Evolutionary conservation across 2,113 vertebrate species (phyloP), one percentile per base, ranked within the genome.

Genomic region (Conger conger): DNA sequence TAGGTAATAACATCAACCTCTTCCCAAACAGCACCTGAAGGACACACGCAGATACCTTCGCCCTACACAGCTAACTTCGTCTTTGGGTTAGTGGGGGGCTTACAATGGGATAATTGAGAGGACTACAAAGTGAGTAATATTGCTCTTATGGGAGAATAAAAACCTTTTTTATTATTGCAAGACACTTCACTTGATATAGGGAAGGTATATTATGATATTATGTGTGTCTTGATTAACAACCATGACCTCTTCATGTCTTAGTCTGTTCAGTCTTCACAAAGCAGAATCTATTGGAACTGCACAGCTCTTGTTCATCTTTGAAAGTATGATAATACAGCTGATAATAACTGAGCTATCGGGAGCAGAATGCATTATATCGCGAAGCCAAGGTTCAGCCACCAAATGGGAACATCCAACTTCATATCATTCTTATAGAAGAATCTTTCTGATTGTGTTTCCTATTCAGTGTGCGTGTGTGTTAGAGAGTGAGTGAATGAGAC

Each of bases 251-350:
- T 13, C 45, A 50, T 9, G 45, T 50, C 11, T 13, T 50, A 13
- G 11, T 13, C 45, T 50, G 45, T 50, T 50, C 9, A 9, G 40
- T 42, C 40, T 4, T 9, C 9, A 42, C 45, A 50, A 50, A 50
- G 9, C 45, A 13, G 45, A 50, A 50, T 50, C 45, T 15, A 50
- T 13, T 50, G 1, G 45, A 50, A 50, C 45, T 50, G 45, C 83
- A 86, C 87, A 86, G 86, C 88, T 86, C 89, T 91, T 91, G 81
- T 54, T 88, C 57, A 81, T 60, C 87, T 85, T 77, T 86, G 84
- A 90, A 89, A 89, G 86, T 81, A 84, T 83, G 89, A 78, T 91
- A 91, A 92, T 82, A 86, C 85, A 88, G 83, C 86, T 35, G n/a
- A n/a, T n/a, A n/a, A n/a, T n/a, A n/a, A n/a, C n/a, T n/a, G n/a